Evolutionary conservation across 2,797 vertebrate species (phyloP).

Genomic region (Sebastes goodei): DNA sequence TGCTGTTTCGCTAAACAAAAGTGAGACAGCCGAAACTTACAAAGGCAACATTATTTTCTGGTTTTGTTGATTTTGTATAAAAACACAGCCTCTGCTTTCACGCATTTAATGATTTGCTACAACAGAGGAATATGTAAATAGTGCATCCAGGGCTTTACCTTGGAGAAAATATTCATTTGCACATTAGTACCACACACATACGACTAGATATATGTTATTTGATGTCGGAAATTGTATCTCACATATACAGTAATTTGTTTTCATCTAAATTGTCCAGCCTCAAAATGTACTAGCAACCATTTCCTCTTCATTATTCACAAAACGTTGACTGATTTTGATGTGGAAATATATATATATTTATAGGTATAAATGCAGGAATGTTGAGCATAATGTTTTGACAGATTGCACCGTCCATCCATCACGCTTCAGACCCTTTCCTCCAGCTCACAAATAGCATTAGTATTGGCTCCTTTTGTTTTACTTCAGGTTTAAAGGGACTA

Average conservation of each 20-base stretch:
- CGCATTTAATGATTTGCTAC: neutral
- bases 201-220: neutral
- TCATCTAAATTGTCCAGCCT: neutral
- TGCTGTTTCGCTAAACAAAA: constrained; percentile 6
- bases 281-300: neutral
- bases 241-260: neutral
- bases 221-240: neutral
- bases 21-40: neutral
- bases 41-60: neutral
- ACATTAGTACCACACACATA: neutral
- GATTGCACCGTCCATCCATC: neutral
- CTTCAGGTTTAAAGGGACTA: neutral
- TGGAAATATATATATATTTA: neutral
- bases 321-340: neutral
- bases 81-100: neutral
- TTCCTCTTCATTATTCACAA: neutral
- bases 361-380: neutral
- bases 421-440: neutral
- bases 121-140: neutral
- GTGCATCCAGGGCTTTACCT: neutral
- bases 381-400: neutral
- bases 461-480: neutral
- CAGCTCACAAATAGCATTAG: neutral
- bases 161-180: neutral
- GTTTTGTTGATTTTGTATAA: neutral